Evolutionary conservation across 1,140 invertebrate species (phyloP), one percentile per base, ranked within the genome.

Genomic region (honey bee (Apis mellifera)): DNA sequence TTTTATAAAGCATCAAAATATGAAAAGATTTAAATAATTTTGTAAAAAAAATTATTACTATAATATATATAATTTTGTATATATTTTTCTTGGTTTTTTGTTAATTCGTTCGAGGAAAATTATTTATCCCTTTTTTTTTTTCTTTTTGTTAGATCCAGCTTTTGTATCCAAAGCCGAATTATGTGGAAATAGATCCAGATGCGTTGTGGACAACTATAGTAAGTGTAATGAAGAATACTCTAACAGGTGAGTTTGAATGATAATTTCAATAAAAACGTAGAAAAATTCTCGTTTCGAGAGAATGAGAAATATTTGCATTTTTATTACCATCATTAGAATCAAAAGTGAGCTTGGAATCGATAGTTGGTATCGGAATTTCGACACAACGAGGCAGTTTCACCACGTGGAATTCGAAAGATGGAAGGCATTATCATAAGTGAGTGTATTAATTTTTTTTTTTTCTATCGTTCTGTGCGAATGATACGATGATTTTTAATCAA

Each of bases 131-230:
- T 26, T 1, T n/a, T 1, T 8, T 2, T 8, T 15, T 7, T 13
- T 66, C 0, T 15, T 48, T 68, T n/a, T 50, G 32, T 79, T 48
- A 98, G 97, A 95, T 98, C 64, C 94, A 96, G 84, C 91, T 98
- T 52, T 92, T 98, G 59, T 97, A 97, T 93, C 97, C 97, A 2
- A 91, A 96, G 83, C 95, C 95, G 71, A 97, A 97, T 15, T 96
- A 95, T 92, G 96, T 97, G 71, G 98, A 99, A 95, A 98, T 99
- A 72, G 96, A 98, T 90, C 98, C 98, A 1, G 96, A 98, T 87
- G 94, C 96, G 81, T 91, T 99, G 82, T 98, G 97, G 96, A 92
- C 94, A n/a, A 95, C 96, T 82, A 95, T 98, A 86, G 87, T 97
- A 15, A 91, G 93, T 83, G 96, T 98, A 60, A 94, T 98, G 57